phyloP scores from a whole-genome alignment of 2,113 vertebrate genomes.

The Choloepus hoffmanni region DNA sequence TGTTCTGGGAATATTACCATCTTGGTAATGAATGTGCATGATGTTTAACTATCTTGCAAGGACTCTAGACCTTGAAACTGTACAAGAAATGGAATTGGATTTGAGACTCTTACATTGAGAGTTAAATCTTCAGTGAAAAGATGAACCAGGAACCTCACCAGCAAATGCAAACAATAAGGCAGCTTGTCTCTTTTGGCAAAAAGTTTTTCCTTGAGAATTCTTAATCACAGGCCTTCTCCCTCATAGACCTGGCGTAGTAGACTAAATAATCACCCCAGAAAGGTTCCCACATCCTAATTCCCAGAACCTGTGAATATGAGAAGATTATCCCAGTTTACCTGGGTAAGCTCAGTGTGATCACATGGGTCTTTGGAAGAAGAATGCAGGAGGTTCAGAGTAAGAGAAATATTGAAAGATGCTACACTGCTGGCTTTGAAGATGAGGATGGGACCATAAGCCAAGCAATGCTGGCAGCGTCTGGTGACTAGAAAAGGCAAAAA shows the following conservation, averaged over 20 bases:
- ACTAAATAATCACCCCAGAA: background rate
- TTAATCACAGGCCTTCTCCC: background rate
- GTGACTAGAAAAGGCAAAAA: too few relatives aligned
- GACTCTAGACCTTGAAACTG: background rate
- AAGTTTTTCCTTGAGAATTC: background rate
- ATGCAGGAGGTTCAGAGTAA: too few relatives aligned
- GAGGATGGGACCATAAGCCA: too few relatives aligned
- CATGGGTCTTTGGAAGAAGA: too few relatives aligned
- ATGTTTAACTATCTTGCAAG: background rate
- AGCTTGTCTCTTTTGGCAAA: background rate
- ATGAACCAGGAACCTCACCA: background rate
- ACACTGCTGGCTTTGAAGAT: too few relatives aligned
- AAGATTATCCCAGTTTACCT: too few relatives aligned
- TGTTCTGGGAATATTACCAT: background rate
- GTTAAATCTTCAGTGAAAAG: too few relatives aligned
- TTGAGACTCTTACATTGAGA: too few relatives aligned
- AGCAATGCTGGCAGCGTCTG: too few relatives aligned
- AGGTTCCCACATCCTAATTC: background rate
- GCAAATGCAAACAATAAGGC: background rate
- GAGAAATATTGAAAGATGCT: too few relatives aligned
- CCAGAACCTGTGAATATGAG: background rate
- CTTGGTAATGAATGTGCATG: background rate
- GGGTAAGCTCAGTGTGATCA: too few relatives aligned
- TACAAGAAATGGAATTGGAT: too few relatives aligned
- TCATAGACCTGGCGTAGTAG: background rate